Conservation (phyloP, 2,888 invertebrate genomes). For the Ctena decussata region DNA sequence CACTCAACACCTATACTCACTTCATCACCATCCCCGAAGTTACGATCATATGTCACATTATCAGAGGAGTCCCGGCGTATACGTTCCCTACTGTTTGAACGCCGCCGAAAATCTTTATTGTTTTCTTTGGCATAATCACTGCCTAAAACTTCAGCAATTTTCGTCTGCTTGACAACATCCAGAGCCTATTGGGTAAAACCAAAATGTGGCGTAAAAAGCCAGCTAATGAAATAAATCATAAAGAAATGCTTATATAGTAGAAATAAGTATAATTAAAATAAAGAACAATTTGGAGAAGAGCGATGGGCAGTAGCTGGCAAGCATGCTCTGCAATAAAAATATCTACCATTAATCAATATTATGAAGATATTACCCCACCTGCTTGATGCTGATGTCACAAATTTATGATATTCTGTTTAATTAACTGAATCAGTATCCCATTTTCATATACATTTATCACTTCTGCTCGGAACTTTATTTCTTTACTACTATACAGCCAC, state of each 20-base stretch:
- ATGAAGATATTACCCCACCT: no score
- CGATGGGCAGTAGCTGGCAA: constrained; percentile 56
- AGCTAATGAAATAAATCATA: constrained; percentile 35
- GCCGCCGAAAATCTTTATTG: constrained; percentile 83
- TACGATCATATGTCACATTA: constrained; percentile 90
- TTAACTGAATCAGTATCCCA: no score
- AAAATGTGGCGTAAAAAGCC: constrained; percentile 70
- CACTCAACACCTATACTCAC: constrained; percentile 89
- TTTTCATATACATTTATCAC: no score
- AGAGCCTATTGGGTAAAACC: constrained; percentile 90
- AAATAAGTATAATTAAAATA: neutral
- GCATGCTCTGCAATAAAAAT: constrained; percentile 23
- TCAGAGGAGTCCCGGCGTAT: constrained; percentile 89
- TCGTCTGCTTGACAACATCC: constrained; percentile 97
- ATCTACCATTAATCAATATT: neutral
- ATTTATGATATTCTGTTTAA: no score
- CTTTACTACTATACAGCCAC: no score
- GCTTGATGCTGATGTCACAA: no score
- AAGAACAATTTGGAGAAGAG: constrained; percentile 40
- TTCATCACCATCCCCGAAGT: constrained; percentile 89
- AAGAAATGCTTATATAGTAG: neutral
- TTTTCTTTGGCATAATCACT: constrained; percentile 87
- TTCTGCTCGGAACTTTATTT: no score
- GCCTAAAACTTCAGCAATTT: constrained; percentile 92
- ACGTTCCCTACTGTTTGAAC: constrained; percentile 89